Conservation (phyloP, 2,797 vertebrate species). For the Sebastiscus albofasciatus region DNA sequence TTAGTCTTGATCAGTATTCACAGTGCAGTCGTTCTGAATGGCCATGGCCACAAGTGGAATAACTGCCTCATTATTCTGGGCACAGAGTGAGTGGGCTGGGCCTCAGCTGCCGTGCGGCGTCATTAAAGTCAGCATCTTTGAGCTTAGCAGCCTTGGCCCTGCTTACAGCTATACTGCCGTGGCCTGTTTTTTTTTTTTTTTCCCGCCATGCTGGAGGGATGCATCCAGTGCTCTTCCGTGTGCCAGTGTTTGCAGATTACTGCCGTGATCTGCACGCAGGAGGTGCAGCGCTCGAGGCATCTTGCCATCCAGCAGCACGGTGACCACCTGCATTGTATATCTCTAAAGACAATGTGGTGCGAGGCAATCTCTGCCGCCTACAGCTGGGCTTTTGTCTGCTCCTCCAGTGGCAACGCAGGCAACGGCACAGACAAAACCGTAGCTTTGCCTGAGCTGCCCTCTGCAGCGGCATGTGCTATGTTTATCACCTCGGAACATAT, state of each 20-base stretch:
- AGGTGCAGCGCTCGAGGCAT: conserved; percentile 30
- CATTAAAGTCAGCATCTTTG: conserved; percentile 67
- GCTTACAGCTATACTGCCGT: conserved; percentile 22
- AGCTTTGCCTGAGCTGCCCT: conserved; percentile 66
- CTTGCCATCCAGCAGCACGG: conserved; percentile 45
- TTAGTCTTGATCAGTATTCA: conserved; percentile 72
- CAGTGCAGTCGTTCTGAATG: conserved; percentile 50
- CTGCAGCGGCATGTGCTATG: conserved; percentile 51
- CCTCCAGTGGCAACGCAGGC: conserved; percentile 59
- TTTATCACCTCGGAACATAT: conserved; percentile 82
- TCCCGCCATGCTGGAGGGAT: conserved; percentile 35
- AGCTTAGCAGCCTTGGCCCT: conserved; percentile 32
- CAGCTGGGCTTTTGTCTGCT: conserved; percentile 76
- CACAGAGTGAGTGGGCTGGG: conserved; percentile 60
- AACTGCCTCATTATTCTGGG: conserved; percentile 69
- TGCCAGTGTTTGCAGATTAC: conserved; percentile 58
- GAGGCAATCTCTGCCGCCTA: conserved; percentile 48
- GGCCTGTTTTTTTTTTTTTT: conserved; percentile 11
- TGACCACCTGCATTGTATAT: conserved; percentile 74
- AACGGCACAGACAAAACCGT: conserved; percentile 55
- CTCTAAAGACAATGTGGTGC: conserved; percentile 61
- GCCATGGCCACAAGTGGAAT: conserved; percentile 57
- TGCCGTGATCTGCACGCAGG: conserved; percentile 43
- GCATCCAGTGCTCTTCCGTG: conserved; percentile 17
- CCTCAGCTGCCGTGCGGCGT: conserved; percentile 10